Conservation (phyloP, 1,140 invertebrate genomes). For the Drosophila ficusphila region DNA sequence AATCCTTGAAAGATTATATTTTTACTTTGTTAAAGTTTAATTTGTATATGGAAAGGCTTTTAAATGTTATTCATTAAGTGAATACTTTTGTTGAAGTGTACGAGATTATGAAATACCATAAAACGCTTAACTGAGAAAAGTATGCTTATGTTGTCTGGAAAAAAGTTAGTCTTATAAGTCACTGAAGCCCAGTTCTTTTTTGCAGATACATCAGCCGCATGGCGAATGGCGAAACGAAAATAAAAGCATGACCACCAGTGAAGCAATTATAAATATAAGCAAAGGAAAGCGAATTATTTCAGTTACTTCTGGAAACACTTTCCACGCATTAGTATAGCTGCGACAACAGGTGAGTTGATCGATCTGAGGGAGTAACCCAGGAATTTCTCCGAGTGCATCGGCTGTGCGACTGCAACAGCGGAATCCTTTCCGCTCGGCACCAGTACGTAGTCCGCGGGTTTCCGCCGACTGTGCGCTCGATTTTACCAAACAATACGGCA, state of each 20-base stretch:
- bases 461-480: conserved; percentile 59
- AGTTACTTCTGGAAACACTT: too few species aligned
- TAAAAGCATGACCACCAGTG: neutral
- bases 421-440: conserved; percentile 65
- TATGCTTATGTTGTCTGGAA: conserved; percentile 7
- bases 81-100: neutral
- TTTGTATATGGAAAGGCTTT: too few species aligned
- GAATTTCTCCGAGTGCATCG: conserved; percentile 22
- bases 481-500: conserved; percentile 67
- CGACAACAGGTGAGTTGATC: neutral
- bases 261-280: too few species aligned
- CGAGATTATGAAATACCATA: conserved; percentile 2
- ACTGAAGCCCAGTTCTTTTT: neutral
- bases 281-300: neutral
- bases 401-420: conserved; percentile 6
- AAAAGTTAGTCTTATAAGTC: conserved; percentile 15
- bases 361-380: neutral
- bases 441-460: conserved; percentile 52
- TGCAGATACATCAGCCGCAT: neutral
- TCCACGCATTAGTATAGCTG: too few species aligned
- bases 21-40: too few species aligned
- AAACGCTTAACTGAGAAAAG: neutral
- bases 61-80: too few species aligned
- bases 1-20: too few species aligned
- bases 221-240: neutral